Evolutionary conservation across 37 sponge, comb jelly and placozoan species (phyloP), one percentile per base, ranked within the genome.

Genomic region (Spongilla lacustris): DNA sequence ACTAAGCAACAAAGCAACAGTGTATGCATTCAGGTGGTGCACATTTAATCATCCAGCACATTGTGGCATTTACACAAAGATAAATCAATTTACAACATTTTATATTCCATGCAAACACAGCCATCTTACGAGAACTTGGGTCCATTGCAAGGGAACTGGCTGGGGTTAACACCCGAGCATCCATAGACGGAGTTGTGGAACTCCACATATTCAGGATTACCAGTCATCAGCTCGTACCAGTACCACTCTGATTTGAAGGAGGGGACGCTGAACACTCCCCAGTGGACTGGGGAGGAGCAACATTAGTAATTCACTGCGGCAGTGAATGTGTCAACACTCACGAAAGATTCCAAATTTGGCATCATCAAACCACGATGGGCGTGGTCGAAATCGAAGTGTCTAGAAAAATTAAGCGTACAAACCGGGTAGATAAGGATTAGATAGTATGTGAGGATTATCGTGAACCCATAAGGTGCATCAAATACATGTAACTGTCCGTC

Each of bases 331-430:
- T 67, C 69, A 68, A 32, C 36, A 28, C 89, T 83, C 33, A 89
- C 89, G 46, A 75, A 92, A 92, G 26, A 92, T 92, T 4, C 93
- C 95, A 91, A 94, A 94, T 70, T 94, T 94, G 14, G 69, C 95
- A 50, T 91, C 81, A 72, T 94, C 91, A 78, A 83, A 94, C 95
- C 95, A 94, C 0, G 78, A 67, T 71, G 95, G 95, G 13, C 75
- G 25, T 3, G 92, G 92, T 31, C 95, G 71, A 48, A 90, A 90
- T 25, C 92, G 78, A 24, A 87, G 67, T 17, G 71, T 79, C 94
- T 94, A 67, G 24, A 69, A 29, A 87, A 58, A 6, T 58, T 11
- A 85, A 50, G 21, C n/a, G 19, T 1, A 14, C 58, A 58, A 58
- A 58, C 58, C 41, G 6, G 3, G 41, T 6, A 41, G 6, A 41